phyloP scores from a whole-genome alignment of 2,888 invertebrate species.

The Julus scandinavius region DNA sequence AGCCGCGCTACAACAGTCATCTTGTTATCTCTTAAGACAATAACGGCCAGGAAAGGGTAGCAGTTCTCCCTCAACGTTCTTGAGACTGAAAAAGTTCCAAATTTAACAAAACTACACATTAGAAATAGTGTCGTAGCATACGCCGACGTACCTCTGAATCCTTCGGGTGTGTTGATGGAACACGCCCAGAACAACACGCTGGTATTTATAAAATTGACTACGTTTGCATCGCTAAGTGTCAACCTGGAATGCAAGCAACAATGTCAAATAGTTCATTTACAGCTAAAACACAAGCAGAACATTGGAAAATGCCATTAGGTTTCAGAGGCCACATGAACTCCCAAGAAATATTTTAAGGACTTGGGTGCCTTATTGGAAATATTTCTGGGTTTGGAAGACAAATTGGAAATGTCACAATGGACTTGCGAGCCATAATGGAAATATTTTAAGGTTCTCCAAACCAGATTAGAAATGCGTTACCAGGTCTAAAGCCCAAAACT shows the following conservation, averaged over 20 bases:
- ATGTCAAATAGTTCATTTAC: background rate
- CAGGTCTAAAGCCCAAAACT: too few relatives aligned
- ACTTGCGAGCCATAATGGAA: too few relatives aligned
- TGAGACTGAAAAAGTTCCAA: slow-evolving; percentile 71
- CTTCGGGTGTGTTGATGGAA: slow-evolving; percentile 87
- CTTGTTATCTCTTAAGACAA: slow-evolving; percentile 87
- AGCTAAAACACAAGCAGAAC: background rate
- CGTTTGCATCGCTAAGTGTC: slow-evolving; percentile 75
- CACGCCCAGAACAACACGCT: slow-evolving; percentile 95
- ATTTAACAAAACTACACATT: too few relatives aligned
- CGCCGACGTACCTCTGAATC: slow-evolving; percentile 74
- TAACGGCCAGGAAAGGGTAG: slow-evolving; percentile 88
- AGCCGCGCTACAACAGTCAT: slow-evolving; percentile 93
- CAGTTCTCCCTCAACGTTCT: slow-evolving; percentile 84
- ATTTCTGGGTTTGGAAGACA: too few relatives aligned
- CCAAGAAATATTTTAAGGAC: too few relatives aligned
- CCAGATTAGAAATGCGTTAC: too few relatives aligned
- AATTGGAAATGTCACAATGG: too few relatives aligned
- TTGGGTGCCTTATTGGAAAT: too few relatives aligned
- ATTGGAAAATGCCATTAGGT: too few relatives aligned
- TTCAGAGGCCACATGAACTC: too few relatives aligned
- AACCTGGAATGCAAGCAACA: slow-evolving; percentile 68
- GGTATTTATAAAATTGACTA: slow-evolving; percentile 83
- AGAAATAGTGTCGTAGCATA: background rate
- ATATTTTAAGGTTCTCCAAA: too few relatives aligned